Conservation (phyloP, 37 sponge, comb jelly and placozoan genomes). For the Sycon ciliatum region DNA sequence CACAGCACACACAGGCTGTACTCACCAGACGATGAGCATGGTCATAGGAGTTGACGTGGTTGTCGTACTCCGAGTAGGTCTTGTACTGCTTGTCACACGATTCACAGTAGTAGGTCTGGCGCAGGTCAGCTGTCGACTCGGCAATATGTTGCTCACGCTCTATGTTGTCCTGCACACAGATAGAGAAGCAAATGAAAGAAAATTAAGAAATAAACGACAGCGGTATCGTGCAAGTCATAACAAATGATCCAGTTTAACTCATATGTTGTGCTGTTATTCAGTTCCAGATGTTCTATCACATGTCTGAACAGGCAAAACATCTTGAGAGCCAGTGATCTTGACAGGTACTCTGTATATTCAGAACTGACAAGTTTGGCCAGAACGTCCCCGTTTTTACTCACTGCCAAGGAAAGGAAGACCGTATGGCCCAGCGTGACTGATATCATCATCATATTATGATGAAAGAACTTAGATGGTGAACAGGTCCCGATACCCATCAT, state of each 20-base stretch:
- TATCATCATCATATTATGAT: too few species aligned
- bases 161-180: not conserved
- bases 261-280: not conserved
- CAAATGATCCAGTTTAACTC: not conserved
- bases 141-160: slow-evolving; percentile 24
- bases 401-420: too few species aligned
- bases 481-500: too few species aligned
- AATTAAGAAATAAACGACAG: not conserved
- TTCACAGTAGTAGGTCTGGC: slow-evolving; percentile 75
- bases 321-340: not conserved
- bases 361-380: too few species aligned
- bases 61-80: slow-evolving; percentile 77
- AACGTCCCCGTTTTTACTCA: too few species aligned
- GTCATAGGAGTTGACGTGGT: slow-evolving; percentile 84
- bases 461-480: too few species aligned
- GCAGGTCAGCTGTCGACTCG: slow-evolving; percentile 44
- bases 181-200: not conserved
- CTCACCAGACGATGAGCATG: slow-evolving; percentile 80
- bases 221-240: not conserved
- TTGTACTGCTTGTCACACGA: slow-evolving; percentile 79
- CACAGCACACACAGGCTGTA: not conserved
- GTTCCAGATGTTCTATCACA: not conserved
- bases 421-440: too few species aligned
- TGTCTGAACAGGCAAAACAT: not conserved
- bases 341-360: too few species aligned